Percentiles rank a stretch among this genome's conserved stretches.
These are phyloP conservation scores for Ariopsis seemanni DNA, from an alignment of 2,113 vertebrate genomes.

Conservation along the genomic window DNA sequence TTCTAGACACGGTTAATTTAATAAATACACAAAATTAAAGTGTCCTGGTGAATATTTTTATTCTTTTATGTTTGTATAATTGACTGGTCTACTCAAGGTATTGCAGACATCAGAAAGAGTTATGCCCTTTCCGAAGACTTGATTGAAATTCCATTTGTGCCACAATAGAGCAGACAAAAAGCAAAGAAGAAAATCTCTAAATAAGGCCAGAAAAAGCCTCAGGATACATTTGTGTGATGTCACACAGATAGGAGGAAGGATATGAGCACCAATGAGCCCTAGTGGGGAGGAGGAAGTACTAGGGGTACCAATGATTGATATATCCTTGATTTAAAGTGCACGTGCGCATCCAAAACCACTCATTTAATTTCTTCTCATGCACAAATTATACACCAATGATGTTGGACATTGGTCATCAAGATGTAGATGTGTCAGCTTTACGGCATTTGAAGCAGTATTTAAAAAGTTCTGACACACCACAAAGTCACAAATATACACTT, in stretches of 20 bases:
- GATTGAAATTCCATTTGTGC: constrained; percentile 53
- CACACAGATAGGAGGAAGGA: constrained; percentile 43
- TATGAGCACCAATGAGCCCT: constrained; percentile 21
- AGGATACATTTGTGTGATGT: constrained; percentile 41
- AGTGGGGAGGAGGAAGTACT: constrained; percentile 13
- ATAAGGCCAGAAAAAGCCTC: constrained; percentile 43
- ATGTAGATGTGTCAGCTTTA: background rate
- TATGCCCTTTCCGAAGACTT: constrained; percentile 30
- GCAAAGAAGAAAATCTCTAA: constrained; percentile 41
- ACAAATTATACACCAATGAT: background rate
- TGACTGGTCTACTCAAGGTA: constrained; percentile 27
- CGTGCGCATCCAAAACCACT: background rate
- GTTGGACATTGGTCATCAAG: background rate
- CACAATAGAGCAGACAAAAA: constrained; percentile 36
- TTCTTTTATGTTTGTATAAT: constrained; percentile 23
- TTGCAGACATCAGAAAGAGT: constrained; percentile 21
- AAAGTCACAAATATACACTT: background rate
- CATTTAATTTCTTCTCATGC: background rate
- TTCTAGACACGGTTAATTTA: background rate
- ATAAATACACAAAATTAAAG: background rate
- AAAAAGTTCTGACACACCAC: background rate
- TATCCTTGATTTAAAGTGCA: constrained; percentile 21
- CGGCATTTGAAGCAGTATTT: background rate
- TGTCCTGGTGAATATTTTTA: background rate
- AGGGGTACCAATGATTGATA: constrained; percentile 39